A percentile compares a stretch with the other conserved stretches of the same genome.
Evolutionary conservation across 2,888 invertebrate genomes (phyloP).

Genomic region (Amorpha juglandis): DNA sequence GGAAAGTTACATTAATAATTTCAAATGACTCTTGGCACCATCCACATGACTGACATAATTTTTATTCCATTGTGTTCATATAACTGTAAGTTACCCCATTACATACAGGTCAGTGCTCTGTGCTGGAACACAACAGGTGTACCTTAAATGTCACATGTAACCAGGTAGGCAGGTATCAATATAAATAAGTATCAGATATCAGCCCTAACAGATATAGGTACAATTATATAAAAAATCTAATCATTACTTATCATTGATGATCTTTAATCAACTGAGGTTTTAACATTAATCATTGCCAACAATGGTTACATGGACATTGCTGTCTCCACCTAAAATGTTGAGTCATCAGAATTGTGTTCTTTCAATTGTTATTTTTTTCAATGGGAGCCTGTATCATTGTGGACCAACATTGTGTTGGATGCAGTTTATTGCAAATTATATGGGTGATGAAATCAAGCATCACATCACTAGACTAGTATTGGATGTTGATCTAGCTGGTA

Average conservation of each 20-base stretch:
- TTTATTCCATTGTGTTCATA: not conserved
- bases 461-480: slow-evolving; percentile 27
- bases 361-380: slow-evolving; percentile 40
- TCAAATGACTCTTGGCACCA: not conserved
- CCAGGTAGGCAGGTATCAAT: not conserved
- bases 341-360: slow-evolving; percentile 57
- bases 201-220: not conserved
- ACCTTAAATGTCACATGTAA: not conserved
- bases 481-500: not conserved
- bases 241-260: slow-evolving; percentile 8
- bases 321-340: slow-evolving; percentile 51
- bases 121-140: slow-evolving; percentile 25
- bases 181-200: no score
- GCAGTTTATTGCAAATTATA: slow-evolving; percentile 53
- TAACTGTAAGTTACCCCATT: slow-evolving; percentile 23
- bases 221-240: not conserved
- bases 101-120: slow-evolving; percentile 25
- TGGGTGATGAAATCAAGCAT: slow-evolving; percentile 36
- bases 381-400: slow-evolving; percentile 55
- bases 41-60: not conserved
- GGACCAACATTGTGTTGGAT: slow-evolving; percentile 51
- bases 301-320: slow-evolving; percentile 56
- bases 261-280: slow-evolving; percentile 11
- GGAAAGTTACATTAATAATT: not conserved
- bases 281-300: slow-evolving; percentile 39